Conservation (phyloP, 2,888 invertebrate species). For the Cheilosia variabilis region DNA sequence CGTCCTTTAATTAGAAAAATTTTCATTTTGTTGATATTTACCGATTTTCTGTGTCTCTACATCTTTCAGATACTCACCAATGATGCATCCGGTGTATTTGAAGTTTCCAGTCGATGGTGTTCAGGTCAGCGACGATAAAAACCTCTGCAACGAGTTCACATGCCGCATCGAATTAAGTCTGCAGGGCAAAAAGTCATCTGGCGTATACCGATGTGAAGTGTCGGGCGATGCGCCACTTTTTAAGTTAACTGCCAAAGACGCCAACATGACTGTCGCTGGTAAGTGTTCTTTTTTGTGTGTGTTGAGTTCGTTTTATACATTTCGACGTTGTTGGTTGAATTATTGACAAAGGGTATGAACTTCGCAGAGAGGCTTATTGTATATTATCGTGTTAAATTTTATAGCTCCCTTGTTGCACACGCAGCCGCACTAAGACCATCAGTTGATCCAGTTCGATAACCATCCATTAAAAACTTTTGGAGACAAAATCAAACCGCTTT, state of each 20-base stretch:
- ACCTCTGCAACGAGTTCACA: constrained; percentile 81
- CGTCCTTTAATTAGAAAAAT: background rate
- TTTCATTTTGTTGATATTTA: background rate
- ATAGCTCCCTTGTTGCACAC: too few relatives aligned
- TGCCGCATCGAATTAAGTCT: constrained; percentile 81
- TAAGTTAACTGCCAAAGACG: constrained; percentile 84
- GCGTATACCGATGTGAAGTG: constrained; percentile 86
- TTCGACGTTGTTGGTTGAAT: background rate
- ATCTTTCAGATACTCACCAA: constrained; percentile 80
- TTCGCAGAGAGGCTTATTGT: too few relatives aligned
- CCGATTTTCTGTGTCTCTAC: background rate
- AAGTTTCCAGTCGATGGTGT: constrained; percentile 81
- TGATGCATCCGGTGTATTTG: constrained; percentile 80
- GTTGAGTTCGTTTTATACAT: background rate
- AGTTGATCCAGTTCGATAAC: too few relatives aligned
- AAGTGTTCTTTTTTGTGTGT: constrained; percentile 76
- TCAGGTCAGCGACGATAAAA: constrained; percentile 79
- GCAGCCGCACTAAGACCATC: too few relatives aligned
- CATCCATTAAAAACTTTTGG: too few relatives aligned
- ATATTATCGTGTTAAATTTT: too few relatives aligned
- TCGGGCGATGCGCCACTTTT: constrained; percentile 86
- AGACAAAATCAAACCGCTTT: too few relatives aligned
- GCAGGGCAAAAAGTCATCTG: constrained; percentile 82
- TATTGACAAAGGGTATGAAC: too few relatives aligned
- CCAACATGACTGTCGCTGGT: constrained; percentile 86